These are phyloP conservation scores for Temnothorax longispinosus DNA, from an alignment of 1,140 invertebrate genomes.

Conservation along the genomic window DNA sequence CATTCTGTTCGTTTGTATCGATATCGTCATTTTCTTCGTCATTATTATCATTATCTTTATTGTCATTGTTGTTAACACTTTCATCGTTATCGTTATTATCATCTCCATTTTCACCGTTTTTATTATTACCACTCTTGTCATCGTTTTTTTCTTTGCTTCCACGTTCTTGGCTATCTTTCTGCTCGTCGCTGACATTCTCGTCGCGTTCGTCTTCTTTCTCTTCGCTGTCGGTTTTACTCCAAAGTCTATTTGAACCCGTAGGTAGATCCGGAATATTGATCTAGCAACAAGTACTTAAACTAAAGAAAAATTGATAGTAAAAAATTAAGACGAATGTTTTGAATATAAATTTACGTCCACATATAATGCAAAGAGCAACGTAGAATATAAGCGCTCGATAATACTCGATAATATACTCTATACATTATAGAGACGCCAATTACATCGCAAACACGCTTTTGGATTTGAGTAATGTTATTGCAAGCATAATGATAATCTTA, in stretches of 20 bases:
- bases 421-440: no score
- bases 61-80: background rate
- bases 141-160: constrained; percentile 22
- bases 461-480: background rate
- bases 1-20: background rate
- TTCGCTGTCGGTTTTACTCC: accelerated
- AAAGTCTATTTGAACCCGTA: background rate
- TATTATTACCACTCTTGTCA: background rate
- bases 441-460: background rate
- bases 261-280: constrained; percentile 42
- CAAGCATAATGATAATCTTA: background rate
- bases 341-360: background rate
- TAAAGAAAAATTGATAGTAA: background rate
- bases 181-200: constrained; percentile 36
- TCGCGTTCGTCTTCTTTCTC: background rate
- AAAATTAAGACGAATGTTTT: background rate
- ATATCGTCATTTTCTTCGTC: background rate
- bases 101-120: background rate
- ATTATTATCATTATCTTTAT: background rate
- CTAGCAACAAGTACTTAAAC: background rate
- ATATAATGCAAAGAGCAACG: background rate
- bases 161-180: constrained; percentile 33
- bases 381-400: background rate
- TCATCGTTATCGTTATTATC: background rate
- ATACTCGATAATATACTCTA: background rate